Evolutionary conservation across 2,797 vertebrate genomes (phyloP), one percentile per base, ranked within the genome.

Genomic region (Epinephelus coioides): DNA sequence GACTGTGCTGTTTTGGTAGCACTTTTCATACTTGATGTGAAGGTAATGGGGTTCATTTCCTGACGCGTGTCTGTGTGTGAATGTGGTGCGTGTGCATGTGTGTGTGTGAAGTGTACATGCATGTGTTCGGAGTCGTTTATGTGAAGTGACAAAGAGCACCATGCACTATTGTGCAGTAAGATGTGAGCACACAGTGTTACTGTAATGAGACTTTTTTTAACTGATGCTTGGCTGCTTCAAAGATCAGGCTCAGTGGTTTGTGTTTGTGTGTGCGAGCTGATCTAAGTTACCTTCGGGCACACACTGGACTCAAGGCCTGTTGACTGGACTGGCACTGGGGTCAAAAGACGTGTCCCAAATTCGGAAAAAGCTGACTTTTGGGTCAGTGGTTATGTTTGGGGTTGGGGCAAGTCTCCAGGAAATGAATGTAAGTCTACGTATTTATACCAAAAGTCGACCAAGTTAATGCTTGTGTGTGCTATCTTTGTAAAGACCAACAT

Each of bases 31-130:
- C 79, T 76, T 30, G n/a, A 77, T 76, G 79, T 87, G 53, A 85
- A 87, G 81, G 83, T 93, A 92, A 90, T 88, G 72, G 81, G 86
- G 83, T 78, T 88, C 72, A 90, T 91, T 92, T 92, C 87, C 88
- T 89, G 79, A 66, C 77, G 47, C 25, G 15, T 83, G 76, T 66
- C 6, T 40, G 44, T 43, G 59, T 56, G 30, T 62, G 55, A 65
- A 11, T 73, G 17, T 38, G 38, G 27, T 25, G 15, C 64, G 70
- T 78, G 38, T 68, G 15, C 63, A 61, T 50, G 53, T 72, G 55
- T 51, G 55, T 51, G 47, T 75, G 74, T 69, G 53, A 19, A 34
- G 38, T 21, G 73, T 15, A 61, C 49, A 19, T 46, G 13, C 3
- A 54, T 19, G n/a, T 34, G 34, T 34, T 19, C 27, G n/a, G 19